Base-by-base conservation (phyloP, 2,888 invertebrate species). In the Pecten maximus region DNA sequence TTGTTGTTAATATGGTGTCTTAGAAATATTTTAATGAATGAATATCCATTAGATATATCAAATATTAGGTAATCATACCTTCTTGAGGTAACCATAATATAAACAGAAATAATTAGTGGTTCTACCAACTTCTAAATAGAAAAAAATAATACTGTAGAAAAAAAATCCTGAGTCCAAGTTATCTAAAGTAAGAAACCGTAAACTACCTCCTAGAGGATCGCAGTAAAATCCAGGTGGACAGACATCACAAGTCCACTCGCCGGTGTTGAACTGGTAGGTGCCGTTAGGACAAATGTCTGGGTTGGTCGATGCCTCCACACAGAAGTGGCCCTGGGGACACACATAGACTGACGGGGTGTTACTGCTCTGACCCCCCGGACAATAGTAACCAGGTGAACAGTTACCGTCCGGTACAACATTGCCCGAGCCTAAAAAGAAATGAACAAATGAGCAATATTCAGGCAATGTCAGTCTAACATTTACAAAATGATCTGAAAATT, bases 191-290 rank as follows among this genome's bases (percentile, higher is more conserved):
- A 23, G 1, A 87, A 16, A 23, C 87, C 23, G 10, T 39, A 86
- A 74, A 90, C 86, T 89, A 94, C 94, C 94, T 92, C 90, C 90
- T 86, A 91, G 44, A 6, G 94, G 89, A 91, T 96, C 94, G 92
- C 96, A 96, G 91, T 93, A 96, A 92, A 95, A 96, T 8, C 96
- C 96, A 40, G 94, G 92, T 15, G 96, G 95, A 91, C 96, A 96
- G 88, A 92, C 90, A 10, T 94, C 92, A 91, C 96, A 96, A 48
- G 87, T 44, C 44, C 93, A 93, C 44, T 94, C 94, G 0, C 95
- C 96, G 12, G 92, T 90, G 89, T 94, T 94, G 3, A 92, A 91
- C 93, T 96, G 96, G 93, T 95, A 96, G 6, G 96, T 95, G 23
- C 96, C 96, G 89, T 95, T 96, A 8, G 94, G 92, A 94, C 96